phyloP scores from a whole-genome alignment of 1,140 invertebrate species.

The Drosophila insularis region DNA sequence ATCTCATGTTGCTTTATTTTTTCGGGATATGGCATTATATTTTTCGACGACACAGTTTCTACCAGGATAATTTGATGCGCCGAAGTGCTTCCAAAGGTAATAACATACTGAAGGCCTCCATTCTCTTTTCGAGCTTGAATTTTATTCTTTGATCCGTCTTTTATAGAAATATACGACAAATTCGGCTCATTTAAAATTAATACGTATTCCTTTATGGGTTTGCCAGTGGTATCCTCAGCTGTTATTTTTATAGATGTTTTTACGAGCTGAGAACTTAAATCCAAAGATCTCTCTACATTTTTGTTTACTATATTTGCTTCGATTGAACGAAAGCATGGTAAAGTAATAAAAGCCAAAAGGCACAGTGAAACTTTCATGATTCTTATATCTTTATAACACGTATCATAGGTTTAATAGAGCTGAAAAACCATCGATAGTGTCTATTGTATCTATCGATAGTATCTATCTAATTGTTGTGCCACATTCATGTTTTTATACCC shows the following conservation, averaged over 20 bases:
- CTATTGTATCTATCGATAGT: no score
- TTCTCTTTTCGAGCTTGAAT: constrained; percentile 84
- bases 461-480: no score
- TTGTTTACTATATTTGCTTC: constrained; percentile 87
- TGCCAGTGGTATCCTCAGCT: constrained; percentile 91
- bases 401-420: not conserved
- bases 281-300: constrained; percentile 93
- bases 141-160: constrained; percentile 86
- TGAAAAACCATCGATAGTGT: no score
- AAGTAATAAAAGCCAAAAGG: constrained; percentile 1
- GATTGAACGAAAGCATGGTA: constrained; percentile 7
- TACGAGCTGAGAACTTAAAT: constrained; percentile 93
- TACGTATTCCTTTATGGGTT: constrained; percentile 87
- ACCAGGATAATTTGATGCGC: constrained; percentile 85
- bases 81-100: constrained; percentile 66
- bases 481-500: no score
- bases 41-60: constrained; percentile 90
- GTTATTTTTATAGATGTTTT: constrained; percentile 91
- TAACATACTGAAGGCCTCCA: constrained; percentile 72
- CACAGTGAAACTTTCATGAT: constrained; percentile 13
- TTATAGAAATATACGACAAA: constrained; percentile 89
- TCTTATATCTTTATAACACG: constrained; percentile 29
- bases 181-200: constrained; percentile 86
- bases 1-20: constrained; percentile 96
- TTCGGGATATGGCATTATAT: constrained; percentile 91